Evolutionary conservation across 2,113 vertebrate species (phyloP), one percentile per base, ranked within the genome.

Genomic region (Amblyopsis rosae): DNA sequence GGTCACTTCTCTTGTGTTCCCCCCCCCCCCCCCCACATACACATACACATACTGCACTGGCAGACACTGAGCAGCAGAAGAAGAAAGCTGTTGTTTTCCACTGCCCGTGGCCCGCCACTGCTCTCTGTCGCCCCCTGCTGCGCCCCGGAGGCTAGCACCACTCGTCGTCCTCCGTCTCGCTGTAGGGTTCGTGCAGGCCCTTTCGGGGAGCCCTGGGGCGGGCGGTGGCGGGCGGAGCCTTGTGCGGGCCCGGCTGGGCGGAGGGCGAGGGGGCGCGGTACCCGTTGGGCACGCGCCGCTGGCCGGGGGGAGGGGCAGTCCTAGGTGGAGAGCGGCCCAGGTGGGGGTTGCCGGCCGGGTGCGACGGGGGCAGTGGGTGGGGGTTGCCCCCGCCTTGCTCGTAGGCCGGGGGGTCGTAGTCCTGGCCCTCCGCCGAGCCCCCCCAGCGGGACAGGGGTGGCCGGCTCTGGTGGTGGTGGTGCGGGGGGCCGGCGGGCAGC

Each of bases 161-260:
- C 89, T 96, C 95, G 65, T 96, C 95, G 62, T 95, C 95, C 79
- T 95, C 94, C 50, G 92, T 95, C 83, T 96, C 94, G 70, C 92
- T 95, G 88, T 93, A 96, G 89, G 94, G 94, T 92, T 96, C 95
- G 73, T 95, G 95, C 87, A 93, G 90, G 79, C 93, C 94, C 87
- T 92, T 95, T 71, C 94, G 92, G 70, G 88, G 93, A 87, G 88
- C 93, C 73, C 90, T 80, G 15, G 89, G 88, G 67, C 91, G 92
- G 55, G 80, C 86, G 12, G 76, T 81, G 26, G 88, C 85, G 67
- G 87, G 89, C 12, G 90, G 90, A 41, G 91, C 84, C 83, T 94
- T 94, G 76, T 91, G 93, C 65, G 92, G 81, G 64, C 92, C 92
- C 0, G 86, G 84, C 19, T 92, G 92, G 68, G 92, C 89, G 65